A percentile compares a stretch with the other conserved stretches of the same genome.
phyloP scores from a whole-genome alignment of 2,797 vertebrate genomes.

The Anabas testudineus region DNA sequence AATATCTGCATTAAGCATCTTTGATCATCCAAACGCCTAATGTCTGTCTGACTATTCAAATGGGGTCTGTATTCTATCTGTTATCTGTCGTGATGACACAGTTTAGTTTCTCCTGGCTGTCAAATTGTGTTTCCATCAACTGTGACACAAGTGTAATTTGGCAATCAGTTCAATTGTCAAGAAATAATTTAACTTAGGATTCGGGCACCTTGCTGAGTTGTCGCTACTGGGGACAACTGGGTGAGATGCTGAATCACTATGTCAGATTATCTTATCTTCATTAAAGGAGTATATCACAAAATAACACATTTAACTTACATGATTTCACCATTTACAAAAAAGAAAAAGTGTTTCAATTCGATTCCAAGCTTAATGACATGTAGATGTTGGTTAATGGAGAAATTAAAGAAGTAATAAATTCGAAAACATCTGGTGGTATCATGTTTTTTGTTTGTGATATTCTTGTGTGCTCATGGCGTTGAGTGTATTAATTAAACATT shows the following conservation, averaged over 20 bases:
- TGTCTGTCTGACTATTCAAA: not conserved
- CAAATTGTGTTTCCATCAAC: conserved; percentile 16
- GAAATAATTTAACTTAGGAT: conserved; percentile 20
- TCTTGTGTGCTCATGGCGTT: not conserved
- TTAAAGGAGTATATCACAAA: conserved; percentile 9
- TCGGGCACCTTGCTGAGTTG: conserved; percentile 14
- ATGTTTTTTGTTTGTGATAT: not conserved
- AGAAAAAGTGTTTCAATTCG: conserved; percentile 33
- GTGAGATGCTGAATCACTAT: conserved; percentile 25
- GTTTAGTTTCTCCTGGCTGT: conserved; percentile 2
- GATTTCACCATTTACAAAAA: conserved; percentile 48
- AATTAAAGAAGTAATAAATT: conserved; percentile 4
- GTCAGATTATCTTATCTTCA: conserved; percentile 26
- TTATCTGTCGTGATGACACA: not conserved
- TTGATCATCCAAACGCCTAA: not conserved
- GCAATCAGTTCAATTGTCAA: conserved; percentile 42
- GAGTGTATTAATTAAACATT: not conserved
- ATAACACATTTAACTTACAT: conserved; percentile 33
- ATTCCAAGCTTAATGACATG: conserved; percentile 31
- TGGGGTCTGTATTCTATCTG: not conserved
- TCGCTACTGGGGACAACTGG: conserved; percentile 30
- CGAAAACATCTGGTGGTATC: not conserved
- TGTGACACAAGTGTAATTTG: conserved; percentile 20
- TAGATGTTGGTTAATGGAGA: conserved; percentile 34
- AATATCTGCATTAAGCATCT: conserved; percentile 6